These are phyloP conservation scores for Polyodon spathula DNA, from an alignment of 2,113 vertebrate genomes.

Conservation along the genomic window DNA sequence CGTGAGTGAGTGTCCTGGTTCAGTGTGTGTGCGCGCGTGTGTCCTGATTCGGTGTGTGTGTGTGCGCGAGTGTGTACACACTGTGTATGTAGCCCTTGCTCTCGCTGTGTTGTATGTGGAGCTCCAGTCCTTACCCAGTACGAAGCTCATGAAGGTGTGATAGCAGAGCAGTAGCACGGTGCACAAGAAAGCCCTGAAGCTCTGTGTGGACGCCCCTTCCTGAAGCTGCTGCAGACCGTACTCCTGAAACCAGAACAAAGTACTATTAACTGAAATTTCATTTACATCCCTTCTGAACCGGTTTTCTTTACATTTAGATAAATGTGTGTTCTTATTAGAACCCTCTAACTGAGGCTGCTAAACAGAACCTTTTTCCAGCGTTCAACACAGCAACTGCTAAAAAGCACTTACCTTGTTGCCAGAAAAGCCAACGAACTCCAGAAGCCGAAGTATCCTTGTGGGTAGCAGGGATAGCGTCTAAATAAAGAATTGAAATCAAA, in stretches of 20 bases:
- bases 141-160: slow-evolving; percentile 97
- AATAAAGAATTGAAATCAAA: neutral
- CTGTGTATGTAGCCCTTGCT: no score
- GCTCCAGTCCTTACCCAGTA: slow-evolving; percentile 82
- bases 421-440: slow-evolving; percentile 94
- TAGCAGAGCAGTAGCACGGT: slow-evolving; percentile 94
- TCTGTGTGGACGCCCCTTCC: slow-evolving; percentile 74
- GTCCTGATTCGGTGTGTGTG: no score
- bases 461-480: slow-evolving; percentile 94
- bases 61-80: no score
- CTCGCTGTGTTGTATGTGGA: no score
- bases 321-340: no score
- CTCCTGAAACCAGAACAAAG: slow-evolving; percentile 56
- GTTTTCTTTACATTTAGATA: neutral
- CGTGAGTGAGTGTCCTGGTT: no score
- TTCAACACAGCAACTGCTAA: neutral
- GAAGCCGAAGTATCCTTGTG: slow-evolving; percentile 75
- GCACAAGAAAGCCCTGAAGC: slow-evolving; percentile 87
- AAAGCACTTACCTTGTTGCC: slow-evolving; percentile 79
- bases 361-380: no score
- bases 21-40: no score
- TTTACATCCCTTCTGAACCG: slow-evolving; percentile 18
- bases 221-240: slow-evolving; percentile 85
- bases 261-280: slow-evolving; percentile 30
- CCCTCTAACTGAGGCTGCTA: neutral